Evolutionary conservation across 2,797 vertebrate species (phyloP).

Genomic region (Liparis tanakae): DNA sequence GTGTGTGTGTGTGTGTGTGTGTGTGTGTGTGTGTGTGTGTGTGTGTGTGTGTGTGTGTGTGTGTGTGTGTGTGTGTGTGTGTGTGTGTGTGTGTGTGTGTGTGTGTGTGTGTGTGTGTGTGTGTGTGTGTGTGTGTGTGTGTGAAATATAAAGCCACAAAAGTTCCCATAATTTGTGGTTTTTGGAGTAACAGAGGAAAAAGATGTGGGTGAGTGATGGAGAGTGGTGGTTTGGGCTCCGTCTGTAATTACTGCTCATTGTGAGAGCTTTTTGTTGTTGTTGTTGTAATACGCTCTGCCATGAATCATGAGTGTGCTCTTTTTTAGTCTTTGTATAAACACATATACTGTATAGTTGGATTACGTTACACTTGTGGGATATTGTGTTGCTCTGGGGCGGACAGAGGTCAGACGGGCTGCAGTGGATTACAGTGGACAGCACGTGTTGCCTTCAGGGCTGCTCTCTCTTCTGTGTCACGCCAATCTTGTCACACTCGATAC

Average conservation of each 20-base stretch:
- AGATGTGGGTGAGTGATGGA: constrained; percentile 36
- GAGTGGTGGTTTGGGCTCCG: constrained; percentile 50
- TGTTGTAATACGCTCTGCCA: constrained; percentile 39
- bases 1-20: constrained; percentile 7
- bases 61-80: constrained; percentile 12
- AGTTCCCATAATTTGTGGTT: constrained; percentile 63
- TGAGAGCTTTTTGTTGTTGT: constrained; percentile 32
- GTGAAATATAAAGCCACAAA: constrained; percentile 6
- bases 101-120: constrained; percentile 11
- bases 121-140: constrained; percentile 12
- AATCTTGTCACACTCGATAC: constrained; percentile 49
- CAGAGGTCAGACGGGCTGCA: constrained; percentile 41
- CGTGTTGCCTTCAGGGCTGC: constrained; percentile 67
- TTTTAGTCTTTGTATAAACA: constrained; percentile 44
- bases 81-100: constrained; percentile 20
- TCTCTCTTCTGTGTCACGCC: constrained; percentile 66
- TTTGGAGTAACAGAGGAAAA: constrained; percentile 40
- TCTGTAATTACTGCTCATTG: constrained; percentile 65
- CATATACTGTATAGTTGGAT: constrained; percentile 52
- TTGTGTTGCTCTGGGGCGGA: constrained; percentile 32
- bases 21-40: constrained; percentile 20
- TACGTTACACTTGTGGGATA: constrained; percentile 26
- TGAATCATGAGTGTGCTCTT: constrained; percentile 43
- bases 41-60: constrained; percentile 11
- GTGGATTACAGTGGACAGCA: constrained; percentile 45